phyloP scores from a whole-genome alignment of 2,888 invertebrate species.

The Drosophila robusta region DNA sequence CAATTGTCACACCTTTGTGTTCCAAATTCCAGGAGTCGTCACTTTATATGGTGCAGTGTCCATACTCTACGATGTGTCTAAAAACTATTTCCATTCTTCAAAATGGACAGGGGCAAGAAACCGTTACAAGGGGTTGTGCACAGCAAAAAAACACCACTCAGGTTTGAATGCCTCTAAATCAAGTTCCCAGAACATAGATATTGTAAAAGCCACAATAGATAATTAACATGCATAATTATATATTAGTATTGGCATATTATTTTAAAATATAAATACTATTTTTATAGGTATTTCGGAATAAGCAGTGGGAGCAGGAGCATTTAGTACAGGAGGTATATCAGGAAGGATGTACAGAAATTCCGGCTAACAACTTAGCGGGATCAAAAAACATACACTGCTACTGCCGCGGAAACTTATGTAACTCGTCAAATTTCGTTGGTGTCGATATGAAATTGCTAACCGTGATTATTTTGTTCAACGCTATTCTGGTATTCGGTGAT shows the following conservation, averaged over 20 bases:
- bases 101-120: constrained; percentile 86
- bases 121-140: constrained; percentile 89
- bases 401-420: constrained; percentile 91
- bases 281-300: constrained; percentile 86
- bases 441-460: constrained; percentile 86
- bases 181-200: no score
- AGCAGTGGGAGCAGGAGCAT: constrained; percentile 88
- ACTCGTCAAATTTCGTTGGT: constrained; percentile 85
- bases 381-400: constrained; percentile 88
- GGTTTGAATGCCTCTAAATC: constrained; percentile 50
- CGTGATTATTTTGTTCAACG: constrained; percentile 80
- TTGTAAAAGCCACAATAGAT: no score
- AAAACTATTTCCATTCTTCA: constrained; percentile 90
- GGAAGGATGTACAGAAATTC: constrained; percentile 89
- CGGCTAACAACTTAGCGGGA: constrained; percentile 87
- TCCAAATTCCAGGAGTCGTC: constrained; percentile 90
- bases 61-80: constrained; percentile 93
- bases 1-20: constrained; percentile 89
- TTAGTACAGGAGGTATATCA: constrained; percentile 89
- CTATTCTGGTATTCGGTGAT: constrained; percentile 3
- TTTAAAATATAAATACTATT: constrained; percentile 46
- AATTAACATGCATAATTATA: no score
- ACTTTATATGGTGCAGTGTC: constrained; percentile 90
- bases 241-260: background rate
- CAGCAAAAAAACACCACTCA: constrained; percentile 88